Base-by-base conservation (phyloP, 35 echinoderm and acorn worm genomes). In the Lytechinus variegatus region DNA sequence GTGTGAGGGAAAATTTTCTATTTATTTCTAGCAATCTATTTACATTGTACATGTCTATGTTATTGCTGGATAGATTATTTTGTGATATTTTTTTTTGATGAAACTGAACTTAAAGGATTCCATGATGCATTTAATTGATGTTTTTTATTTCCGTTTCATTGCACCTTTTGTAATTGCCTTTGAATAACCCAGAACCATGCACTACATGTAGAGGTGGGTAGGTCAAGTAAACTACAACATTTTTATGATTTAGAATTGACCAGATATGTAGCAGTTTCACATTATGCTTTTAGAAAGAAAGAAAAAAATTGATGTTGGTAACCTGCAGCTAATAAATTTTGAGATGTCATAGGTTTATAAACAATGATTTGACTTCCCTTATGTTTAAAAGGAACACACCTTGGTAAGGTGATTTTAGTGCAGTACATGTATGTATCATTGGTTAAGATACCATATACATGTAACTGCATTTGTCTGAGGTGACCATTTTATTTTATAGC, bases 1-100 rank as follows among this genome's bases (percentile, higher is more conserved):
- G 66, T 24, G 66, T 24, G 66, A 79, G 56, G 27, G 87, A 88
- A n/a, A 88, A 28, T 28, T 90, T 33, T 90, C 13, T 90, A 90
- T 90, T 90, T 90, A 90, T 90, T 90, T 90, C 88, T 90, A 90
- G 28, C 88, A 90, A 52, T 52, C 88, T 90, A 54, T 90, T 90
- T 79, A 79, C 66, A 79, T 5, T 79, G 66, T 79, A 79, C 66
- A 79, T 79, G 66, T 79, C 66, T 79, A 79, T 79, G 66, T 79
- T 79, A 79, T 79, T 79, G 66, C 66, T 79, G n/a, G 66, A 79
- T 79, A 79, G 66, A 24, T 79, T 79, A 79, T 79, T 79, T 79
- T 79, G 66, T 79, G 66, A 79, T 79, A 79, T 79, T 79, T 79
- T 71, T 57, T 71, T 79, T 79, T 79, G 66, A 79, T 79, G 66